Percentiles rank a stretch among this genome's conserved stretches.
These are phyloP conservation scores for Amphipyra berbera DNA, from an alignment of 2,888 invertebrate species.

Conservation along the genomic window DNA sequence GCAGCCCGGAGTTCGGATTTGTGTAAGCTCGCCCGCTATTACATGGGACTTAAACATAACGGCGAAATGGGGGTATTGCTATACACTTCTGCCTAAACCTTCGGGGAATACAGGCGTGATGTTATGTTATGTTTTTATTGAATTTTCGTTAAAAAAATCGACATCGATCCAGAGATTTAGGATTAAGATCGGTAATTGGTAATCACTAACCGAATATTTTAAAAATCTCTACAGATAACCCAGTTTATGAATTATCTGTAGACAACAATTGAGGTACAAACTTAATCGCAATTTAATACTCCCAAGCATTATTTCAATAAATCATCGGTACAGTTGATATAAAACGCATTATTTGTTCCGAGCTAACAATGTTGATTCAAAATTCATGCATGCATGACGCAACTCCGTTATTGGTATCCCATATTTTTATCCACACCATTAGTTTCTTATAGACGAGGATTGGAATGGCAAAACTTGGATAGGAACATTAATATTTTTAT, in stretches of 20 bases:
- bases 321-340: constrained; percentile 6
- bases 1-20: too few relatives aligned
- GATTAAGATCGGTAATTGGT: too few relatives aligned
- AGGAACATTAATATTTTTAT: constrained; percentile 6
- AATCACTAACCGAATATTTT: too few relatives aligned
- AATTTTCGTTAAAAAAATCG: too few relatives aligned
- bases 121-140: too few relatives aligned
- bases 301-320: constrained; percentile 15
- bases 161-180: too few relatives aligned
- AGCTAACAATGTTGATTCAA: constrained; percentile 37
- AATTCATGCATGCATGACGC: constrained; percentile 57
- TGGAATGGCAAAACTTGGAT: constrained; percentile 1
- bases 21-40: too few relatives aligned
- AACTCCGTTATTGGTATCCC: constrained; percentile 48
- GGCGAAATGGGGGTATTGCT: too few relatives aligned
- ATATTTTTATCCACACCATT: constrained; percentile 47
- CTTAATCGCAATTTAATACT: constrained; percentile 16
- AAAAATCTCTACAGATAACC: too few relatives aligned
- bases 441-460: constrained; percentile 27
- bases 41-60: too few relatives aligned
- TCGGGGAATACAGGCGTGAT: too few relatives aligned
- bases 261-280: constrained; percentile 1
- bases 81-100: too few relatives aligned
- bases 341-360: constrained; percentile 28
- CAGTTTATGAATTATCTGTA: not conserved